phyloP scores from a whole-genome alignment of 2,888 invertebrate genomes.

The Dorcus hopei region DNA sequence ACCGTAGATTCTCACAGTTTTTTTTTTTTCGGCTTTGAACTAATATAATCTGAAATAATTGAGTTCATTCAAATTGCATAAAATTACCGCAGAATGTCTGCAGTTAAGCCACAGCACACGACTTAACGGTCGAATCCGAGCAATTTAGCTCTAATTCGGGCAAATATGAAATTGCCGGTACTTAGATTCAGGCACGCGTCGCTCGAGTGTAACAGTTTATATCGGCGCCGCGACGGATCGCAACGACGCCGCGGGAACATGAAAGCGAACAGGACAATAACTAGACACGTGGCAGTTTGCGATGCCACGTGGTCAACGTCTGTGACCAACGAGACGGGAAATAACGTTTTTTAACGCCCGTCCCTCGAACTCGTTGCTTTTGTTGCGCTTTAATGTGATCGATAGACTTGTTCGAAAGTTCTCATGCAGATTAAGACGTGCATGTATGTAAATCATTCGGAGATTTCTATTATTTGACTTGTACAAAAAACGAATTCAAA shows the following conservation, averaged over 20 bases:
- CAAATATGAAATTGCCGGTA: conserved; percentile 46
- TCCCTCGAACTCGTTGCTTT: conserved; percentile 7
- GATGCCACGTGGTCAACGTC: conserved; percentile 44
- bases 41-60: too few species aligned
- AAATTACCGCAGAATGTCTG: conserved; percentile 30
- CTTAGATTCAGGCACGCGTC: conserved; percentile 8
- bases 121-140: conserved; percentile 43
- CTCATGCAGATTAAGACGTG: conserved; percentile 20
- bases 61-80: conserved; percentile 6
- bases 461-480: too few species aligned
- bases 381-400: conserved; percentile 16
- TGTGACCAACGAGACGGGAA: conserved; percentile 48
- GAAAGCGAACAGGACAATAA: conserved; percentile 41
- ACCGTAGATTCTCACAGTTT: too few species aligned
- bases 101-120: conserved; percentile 46
- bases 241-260: conserved; percentile 37
- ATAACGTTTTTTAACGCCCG: conserved; percentile 49
- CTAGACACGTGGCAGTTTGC: conserved; percentile 42
- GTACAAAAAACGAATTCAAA: too few species aligned
- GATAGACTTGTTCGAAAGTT: conserved; percentile 9
- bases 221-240: conserved; percentile 36
- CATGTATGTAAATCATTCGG: background rate
- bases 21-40: too few species aligned
- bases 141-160: conserved; percentile 50
- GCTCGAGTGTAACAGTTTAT: conserved; percentile 30